Conservation (phyloP, 2,888 invertebrate genomes). For the Eristalinus sepulchralis region DNA sequence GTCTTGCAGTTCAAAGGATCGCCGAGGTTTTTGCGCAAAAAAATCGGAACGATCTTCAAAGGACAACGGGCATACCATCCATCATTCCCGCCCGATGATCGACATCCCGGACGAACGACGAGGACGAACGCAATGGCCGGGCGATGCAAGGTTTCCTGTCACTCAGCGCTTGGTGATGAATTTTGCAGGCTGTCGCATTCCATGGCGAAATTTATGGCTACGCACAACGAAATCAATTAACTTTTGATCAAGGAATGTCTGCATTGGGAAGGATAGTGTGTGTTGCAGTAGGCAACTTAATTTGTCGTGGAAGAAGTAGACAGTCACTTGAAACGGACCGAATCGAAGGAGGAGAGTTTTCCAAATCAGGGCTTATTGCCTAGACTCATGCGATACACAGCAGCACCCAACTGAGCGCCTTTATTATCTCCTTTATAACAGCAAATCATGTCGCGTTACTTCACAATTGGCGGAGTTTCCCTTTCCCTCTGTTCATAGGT, state of each 20-base stretch:
- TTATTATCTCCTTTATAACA: slow-evolving; percentile 75
- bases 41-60: slow-evolving; percentile 15
- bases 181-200: slow-evolving; percentile 57
- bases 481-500: neutral
- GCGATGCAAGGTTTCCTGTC: slow-evolving; percentile 11
- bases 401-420: slow-evolving; percentile 47
- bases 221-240: slow-evolving; percentile 59
- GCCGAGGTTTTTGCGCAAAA: neutral
- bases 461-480: slow-evolving; percentile 70
- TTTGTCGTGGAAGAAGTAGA: slow-evolving; percentile 32
- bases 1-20: neutral
- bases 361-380: slow-evolving; percentile 43
- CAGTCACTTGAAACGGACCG: slow-evolving; percentile 19
- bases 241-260: slow-evolving; percentile 25
- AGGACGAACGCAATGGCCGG: neutral
- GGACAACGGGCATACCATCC: slow-evolving; percentile 49
- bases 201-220: slow-evolving; percentile 11
- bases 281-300: slow-evolving; percentile 27
- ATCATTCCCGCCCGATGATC: slow-evolving; percentile 60
- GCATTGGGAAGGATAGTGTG: neutral
- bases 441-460: slow-evolving; percentile 80
- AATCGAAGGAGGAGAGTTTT: slow-evolving; percentile 25
- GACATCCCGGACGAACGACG: slow-evolving; percentile 35
- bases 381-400: slow-evolving; percentile 12
- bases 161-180: slow-evolving; percentile 51